phyloP scores from a whole-genome alignment of 2,888 invertebrate genomes.

The Lacanobia wlatinum region DNA sequence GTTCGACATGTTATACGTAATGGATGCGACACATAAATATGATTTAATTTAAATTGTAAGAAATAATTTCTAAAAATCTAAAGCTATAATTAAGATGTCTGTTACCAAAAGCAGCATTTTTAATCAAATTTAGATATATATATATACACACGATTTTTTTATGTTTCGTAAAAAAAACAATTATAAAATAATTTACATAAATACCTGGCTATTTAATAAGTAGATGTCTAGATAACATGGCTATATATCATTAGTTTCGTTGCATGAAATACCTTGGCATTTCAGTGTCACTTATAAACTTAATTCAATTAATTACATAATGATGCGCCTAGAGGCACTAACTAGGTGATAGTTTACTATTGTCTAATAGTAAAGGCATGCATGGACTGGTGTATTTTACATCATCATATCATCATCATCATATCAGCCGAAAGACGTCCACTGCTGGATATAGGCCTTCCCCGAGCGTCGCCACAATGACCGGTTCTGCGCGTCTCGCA shows the following conservation, averaged over 20 bases:
- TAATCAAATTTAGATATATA: neutral
- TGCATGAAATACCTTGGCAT: constrained; percentile 49
- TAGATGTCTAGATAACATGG: constrained; percentile 13
- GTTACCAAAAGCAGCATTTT: neutral
- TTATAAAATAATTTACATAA: constrained; percentile 10
- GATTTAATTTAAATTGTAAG: no score
- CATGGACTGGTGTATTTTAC: neutral
- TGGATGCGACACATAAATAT: no score
- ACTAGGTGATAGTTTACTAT: constrained; percentile 22
- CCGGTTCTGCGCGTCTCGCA: no score
- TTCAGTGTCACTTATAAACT: constrained; percentile 33
- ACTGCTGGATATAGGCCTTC: no score
- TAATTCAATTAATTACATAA: constrained; percentile 45
- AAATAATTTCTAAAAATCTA: no score
- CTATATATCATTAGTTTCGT: constrained; percentile 32
- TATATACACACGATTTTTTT: neutral
- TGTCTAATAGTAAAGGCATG: constrained; percentile 14
- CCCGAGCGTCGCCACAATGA: no score
- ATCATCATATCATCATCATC: no score
- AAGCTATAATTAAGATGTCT: neutral
- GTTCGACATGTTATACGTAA: no score
- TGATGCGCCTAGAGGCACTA: constrained; percentile 28
- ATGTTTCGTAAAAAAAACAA: no score
- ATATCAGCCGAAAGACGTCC: no score
- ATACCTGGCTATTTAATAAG: constrained; percentile 29